Base-by-base conservation (phyloP, 2,888 invertebrate species). In the Steinernema carpocapsae region DNA sequence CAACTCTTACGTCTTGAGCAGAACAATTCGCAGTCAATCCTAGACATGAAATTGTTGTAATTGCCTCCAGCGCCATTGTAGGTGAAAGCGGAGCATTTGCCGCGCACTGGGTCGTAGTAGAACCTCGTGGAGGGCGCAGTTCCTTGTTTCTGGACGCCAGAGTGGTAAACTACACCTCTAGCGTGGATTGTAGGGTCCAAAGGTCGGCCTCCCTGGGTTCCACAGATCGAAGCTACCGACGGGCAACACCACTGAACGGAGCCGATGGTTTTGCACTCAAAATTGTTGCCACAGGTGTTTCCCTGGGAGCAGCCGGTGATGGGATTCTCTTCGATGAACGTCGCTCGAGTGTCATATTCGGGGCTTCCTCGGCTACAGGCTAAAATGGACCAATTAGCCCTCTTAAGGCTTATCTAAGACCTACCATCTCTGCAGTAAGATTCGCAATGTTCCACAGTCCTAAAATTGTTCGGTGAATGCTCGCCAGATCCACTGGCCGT, bases 171-270 rank as follows among this genome's bases (percentile, higher is more conserved):
- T 0, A 79, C 79, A 1, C 80, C 81, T 14, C 83, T 74, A 14
- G 64, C 71, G 43, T 76, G 76, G 10, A 75, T 76, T 0, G 79
- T 75, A 29, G 82, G 82, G 74, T 83, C 83, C 46, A 79, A 51
- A 12, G 83, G 82, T 32, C 83, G 78, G 64, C 83, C 83, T 51
- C 83, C 83, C n/a, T 81, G 56, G 0, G 76, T 75, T 10, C 83
- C 83, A 70, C 83, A 83, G 2, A 83, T 77, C 4, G 80, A 75
- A 4, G 78, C 83, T 72, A 74, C 82, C 3, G 81, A 72, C 3
- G 83, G 83, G 74, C 83, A 83, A 70, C 83, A 83, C 80, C 79
- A 82, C 73, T 83, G 83, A 12, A 80, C 74, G 29, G 80, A 80
- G 48, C 83, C 83, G 24, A 82, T 81, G 0, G 81, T 79, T 72